phyloP scores from a whole-genome alignment of 2,113 vertebrate species.

The Pyxicephalus adspersus region DNA sequence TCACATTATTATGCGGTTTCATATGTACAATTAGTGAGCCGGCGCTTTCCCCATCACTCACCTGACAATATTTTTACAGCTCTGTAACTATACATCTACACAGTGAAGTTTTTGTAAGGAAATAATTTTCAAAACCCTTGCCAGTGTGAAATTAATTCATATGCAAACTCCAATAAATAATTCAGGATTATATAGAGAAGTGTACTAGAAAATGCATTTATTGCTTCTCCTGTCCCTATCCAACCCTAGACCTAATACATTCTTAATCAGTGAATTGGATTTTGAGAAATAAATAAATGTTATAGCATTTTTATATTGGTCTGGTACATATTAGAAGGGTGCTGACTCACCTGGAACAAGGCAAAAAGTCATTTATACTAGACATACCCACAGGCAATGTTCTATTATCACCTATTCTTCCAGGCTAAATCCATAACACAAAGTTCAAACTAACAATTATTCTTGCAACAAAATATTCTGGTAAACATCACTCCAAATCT shows the following conservation, averaged over 20 bases:
- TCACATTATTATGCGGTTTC: slow-evolving; percentile 17
- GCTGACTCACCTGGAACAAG: neutral
- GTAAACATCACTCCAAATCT: too few relatives aligned
- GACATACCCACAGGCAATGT: neutral
- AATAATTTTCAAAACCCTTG: slow-evolving; percentile 35
- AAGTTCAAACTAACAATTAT: too few relatives aligned
- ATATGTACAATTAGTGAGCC: slow-evolving; percentile 19
- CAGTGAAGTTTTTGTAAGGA: slow-evolving; percentile 25
- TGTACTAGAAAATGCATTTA: slow-evolving; percentile 44
- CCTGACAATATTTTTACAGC: slow-evolving; percentile 32
- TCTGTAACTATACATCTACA: slow-evolving; percentile 37
- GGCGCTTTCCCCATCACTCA: slow-evolving; percentile 26
- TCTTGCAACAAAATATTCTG: too few relatives aligned
- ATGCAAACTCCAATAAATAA: slow-evolving; percentile 43
- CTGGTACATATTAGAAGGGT: neutral
- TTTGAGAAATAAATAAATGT: slow-evolving; percentile 19
- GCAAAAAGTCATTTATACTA: neutral
- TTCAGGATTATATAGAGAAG: slow-evolving; percentile 46
- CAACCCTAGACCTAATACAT: slow-evolving; percentile 36
- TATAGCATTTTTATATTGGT: neutral
- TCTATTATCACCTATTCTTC: neutral
- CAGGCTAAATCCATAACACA: too few relatives aligned
- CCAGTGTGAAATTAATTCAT: slow-evolving; percentile 47
- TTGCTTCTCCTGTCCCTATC: slow-evolving; percentile 35
- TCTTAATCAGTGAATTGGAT: slow-evolving; percentile 30